phyloP scores from a whole-genome alignment of 2,888 invertebrate species.

The Maniola hyperantus region DNA sequence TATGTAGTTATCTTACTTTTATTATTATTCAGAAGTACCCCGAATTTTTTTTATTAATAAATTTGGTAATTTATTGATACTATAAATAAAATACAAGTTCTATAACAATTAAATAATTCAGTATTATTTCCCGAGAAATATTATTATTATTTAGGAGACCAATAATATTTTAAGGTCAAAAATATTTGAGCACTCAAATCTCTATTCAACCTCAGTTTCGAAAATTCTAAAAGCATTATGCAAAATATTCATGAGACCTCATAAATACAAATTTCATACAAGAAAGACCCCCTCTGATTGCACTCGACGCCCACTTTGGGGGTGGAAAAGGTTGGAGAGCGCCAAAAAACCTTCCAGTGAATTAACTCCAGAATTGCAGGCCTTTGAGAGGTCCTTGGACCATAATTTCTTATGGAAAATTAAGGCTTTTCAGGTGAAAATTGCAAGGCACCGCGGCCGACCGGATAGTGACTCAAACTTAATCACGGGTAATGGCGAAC shows the following conservation, averaged over 20 bases:
- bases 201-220: background rate
- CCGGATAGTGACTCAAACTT: conserved; percentile 56
- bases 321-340: conserved; percentile 22
- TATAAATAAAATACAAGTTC: too few species aligned
- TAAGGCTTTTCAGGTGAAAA: conserved; percentile 65
- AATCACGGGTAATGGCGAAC: conserved; percentile 50
- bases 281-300: conserved; percentile 17
- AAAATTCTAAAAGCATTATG: conserved; percentile 13
- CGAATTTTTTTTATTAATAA: too few species aligned
- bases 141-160: too few species aligned
- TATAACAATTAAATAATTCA: too few species aligned
- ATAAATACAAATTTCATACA: conserved; percentile 18
- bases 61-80: too few species aligned
- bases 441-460: conserved; percentile 48
- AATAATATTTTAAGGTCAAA: background rate
- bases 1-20: too few species aligned
- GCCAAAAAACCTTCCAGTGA: conserved; percentile 44
- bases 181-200: background rate
- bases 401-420: conserved; percentile 65
- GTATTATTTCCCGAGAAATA: too few species aligned
- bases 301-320: conserved; percentile 22
- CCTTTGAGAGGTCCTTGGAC: conserved; percentile 50
- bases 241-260: conserved; percentile 22
- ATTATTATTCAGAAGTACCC: too few species aligned
- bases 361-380: conserved; percentile 50